Percentiles rank a stretch among this genome's conserved stretches.
phyloP scores from a whole-genome alignment of 2,113 vertebrate species.

The Elephas maximus region DNA sequence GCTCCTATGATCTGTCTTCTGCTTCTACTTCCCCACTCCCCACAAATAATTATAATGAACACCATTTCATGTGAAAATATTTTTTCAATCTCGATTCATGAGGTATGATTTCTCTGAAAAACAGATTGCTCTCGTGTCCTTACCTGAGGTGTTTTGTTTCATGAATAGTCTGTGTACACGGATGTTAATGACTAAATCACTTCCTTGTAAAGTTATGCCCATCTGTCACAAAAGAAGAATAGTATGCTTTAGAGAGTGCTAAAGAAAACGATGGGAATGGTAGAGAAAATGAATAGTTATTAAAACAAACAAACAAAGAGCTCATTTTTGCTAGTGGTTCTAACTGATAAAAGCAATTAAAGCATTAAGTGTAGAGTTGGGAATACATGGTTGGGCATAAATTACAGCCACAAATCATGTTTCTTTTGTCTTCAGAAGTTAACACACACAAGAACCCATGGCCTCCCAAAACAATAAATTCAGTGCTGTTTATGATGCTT shows the following conservation, averaged over 20 bases:
- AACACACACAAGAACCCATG: not conserved
- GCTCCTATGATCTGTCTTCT: not conserved
- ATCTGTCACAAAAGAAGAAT: constrained; percentile 45
- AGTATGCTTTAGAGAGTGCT: constrained; percentile 58
- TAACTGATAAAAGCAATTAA: constrained; percentile 62
- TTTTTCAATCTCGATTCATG: constrained; percentile 26
- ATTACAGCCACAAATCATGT: not conserved
- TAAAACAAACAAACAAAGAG: constrained; percentile 42
- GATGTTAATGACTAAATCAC: constrained; percentile 37
- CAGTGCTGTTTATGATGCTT: not conserved
- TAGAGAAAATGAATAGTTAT: not conserved
- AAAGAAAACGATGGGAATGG: constrained; percentile 37
- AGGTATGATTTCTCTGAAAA: not conserved
- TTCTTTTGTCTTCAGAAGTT: constrained; percentile 16
- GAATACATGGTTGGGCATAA: not conserved
- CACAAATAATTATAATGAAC: constrained; percentile 4
- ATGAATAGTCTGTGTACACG: not conserved
- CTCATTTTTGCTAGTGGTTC: not conserved
- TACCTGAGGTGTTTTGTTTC: constrained; percentile 9
- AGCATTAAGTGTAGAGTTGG: constrained; percentile 21
- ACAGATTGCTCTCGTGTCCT: not conserved
- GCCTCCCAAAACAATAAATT: not conserved
- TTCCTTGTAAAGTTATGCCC: constrained; percentile 29
- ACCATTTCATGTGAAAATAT: not conserved
- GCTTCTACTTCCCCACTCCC: not conserved